Base-by-base conservation (phyloP, 1,140 invertebrate genomes). In the Zaprionus ghesquierei region DNA sequence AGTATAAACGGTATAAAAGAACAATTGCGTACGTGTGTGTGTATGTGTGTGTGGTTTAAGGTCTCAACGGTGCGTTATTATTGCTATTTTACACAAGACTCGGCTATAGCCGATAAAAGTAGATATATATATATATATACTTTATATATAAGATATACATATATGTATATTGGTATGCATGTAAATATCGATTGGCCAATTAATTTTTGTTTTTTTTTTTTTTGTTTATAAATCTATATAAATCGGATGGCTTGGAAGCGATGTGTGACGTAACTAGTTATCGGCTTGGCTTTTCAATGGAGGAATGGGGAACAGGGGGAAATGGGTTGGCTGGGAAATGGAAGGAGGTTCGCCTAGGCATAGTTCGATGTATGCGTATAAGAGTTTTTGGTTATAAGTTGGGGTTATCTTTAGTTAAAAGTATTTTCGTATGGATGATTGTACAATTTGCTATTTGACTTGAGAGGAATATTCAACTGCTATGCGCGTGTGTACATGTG, bases 391-490 rank as follows among this genome's bases (percentile, higher is more conserved):
- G 15, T 23, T 25, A n/a, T n/a, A n/a, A 38, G 31, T 49, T 61
- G 10, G 33, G 22, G 46, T 33, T n/a, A n/a, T n/a, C n/a, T n/a
- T 18, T 50, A n/a, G 20, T 33, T 38, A 15, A 5, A n/a, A 49
- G 12, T 60, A 18, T 61, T 33, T 50, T 22, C 35, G 31, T 25
- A 35, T 33, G 18, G 25, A 50, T 71, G 62, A 66, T 59, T 66
- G 54, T 66, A 71, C 69, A 66, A 71, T 65, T 68, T 72, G 35
- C 49, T 53, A 55, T 53, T 59, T 71, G 25, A 38, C 38, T 51
- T 54, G 18, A 46, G 20, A 12, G 20, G 41, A 20, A 49, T 20
- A 50, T 38, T 15, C 35, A 41, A 41, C 35, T 41, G 35, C n/a
- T 41, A 41, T 41, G 35, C 35, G 35, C 15, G 2, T 41, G 2